Base-by-base conservation (phyloP, 2,797 vertebrate genomes). In the Danio jaintianensis region DNA sequence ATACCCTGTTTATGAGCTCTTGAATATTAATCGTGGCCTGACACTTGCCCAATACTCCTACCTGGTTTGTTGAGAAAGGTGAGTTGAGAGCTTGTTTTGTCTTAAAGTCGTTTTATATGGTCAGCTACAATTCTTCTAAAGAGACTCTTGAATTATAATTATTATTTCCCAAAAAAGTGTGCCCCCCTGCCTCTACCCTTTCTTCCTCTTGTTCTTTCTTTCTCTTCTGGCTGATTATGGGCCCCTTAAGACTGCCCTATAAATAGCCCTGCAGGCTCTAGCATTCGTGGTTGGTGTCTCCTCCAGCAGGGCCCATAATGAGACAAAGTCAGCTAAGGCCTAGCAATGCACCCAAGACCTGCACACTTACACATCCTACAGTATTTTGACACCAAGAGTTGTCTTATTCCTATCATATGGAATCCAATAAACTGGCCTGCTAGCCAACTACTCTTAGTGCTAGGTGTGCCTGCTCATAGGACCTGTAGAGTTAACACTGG, bases 261-360 rank as follows among this genome's bases (percentile, higher is more conserved):
- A 92, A 93, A 94, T 93, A 94, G 92, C 86, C 88, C 83, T 84
- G 43, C 48, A 87, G 83, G 88, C 89, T 89, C 88, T 89, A 93
- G 87, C 88, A 89, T 90, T 81, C 90, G 87, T 91, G 88, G 89
- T 89, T 90, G 90, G 90, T 86, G 87, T 90, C 86, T 91, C 88
- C 86, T 87, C 90, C 89, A 86, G 90, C 86, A 90, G 89, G 87
- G 79, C 80, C 63, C 74, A 86, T 92, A 93, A 93, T 91, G 91
- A 94, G 90, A 86, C 86, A 71, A 86, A 90, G 89, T 89, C 90
- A 89, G 86, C 89, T 90, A 91, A 89, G 91, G 87, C 88, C 69
- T 48, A 75, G 66, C 73, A 80, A 84, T 50, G 76, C 80, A 67
- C 76, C 42, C 68, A 67, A 79, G 45, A 79, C 52, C 68, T 56